Conservation (phyloP, 2,888 invertebrate species). For the Drosophila lutescens region DNA sequence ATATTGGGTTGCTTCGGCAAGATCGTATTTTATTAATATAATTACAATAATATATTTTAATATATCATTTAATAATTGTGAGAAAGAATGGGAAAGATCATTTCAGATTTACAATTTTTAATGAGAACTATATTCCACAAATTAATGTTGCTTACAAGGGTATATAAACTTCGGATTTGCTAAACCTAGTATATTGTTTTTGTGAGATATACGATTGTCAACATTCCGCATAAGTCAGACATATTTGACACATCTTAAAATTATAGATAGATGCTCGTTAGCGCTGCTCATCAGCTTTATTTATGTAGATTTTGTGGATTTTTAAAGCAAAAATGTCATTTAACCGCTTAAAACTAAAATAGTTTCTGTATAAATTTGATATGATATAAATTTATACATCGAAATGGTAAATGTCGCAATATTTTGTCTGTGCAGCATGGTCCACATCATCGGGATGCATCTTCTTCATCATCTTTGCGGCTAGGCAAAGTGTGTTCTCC, state of each 20-base stretch:
- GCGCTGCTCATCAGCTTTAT: not conserved
- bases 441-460: constrained; percentile 24
- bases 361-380: not conserved
- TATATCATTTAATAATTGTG: too few species aligned
- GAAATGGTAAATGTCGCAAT: not conserved
- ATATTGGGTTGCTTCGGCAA: not conserved
- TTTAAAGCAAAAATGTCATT: not conserved
- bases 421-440: constrained; percentile 11
- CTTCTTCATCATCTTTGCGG: constrained; percentile 27
- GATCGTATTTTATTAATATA: not conserved
- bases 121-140: too few species aligned
- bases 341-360: not conserved
- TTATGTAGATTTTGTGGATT: not conserved
- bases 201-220: not conserved
- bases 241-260: constrained; percentile 1
- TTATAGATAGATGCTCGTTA: not conserved
- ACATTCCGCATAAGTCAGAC: not conserved
- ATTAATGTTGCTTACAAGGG: not conserved
- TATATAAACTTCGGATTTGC: not conserved
- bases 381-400: not conserved
- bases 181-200: not conserved
- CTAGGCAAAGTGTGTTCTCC: constrained; percentile 50
- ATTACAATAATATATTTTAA: too few species aligned
- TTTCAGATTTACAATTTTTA: too few species aligned
- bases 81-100: too few species aligned